These are phyloP conservation scores for Papilio polytes DNA, from an alignment of 1,140 invertebrate genomes.

Conservation along the genomic window DNA sequence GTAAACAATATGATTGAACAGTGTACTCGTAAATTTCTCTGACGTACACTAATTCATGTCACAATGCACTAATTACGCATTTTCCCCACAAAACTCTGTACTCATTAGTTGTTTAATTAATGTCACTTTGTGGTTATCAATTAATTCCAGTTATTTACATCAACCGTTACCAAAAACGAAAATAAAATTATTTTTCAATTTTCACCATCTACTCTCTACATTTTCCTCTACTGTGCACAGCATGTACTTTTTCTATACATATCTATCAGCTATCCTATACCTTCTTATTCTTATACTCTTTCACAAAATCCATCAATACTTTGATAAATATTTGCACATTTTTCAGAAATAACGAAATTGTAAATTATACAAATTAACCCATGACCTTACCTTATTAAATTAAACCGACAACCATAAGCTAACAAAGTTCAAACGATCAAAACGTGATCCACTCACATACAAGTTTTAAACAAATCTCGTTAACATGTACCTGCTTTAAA, in stretches of 20 bases:
- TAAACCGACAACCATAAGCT: slow-evolving; percentile 16
- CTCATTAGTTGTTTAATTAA: slow-evolving; percentile 17
- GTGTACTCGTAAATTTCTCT: neutral
- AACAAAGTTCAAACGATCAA: slow-evolving; percentile 22
- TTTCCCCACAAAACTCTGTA: slow-evolving; percentile 1
- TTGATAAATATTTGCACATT: neutral
- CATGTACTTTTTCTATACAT: neutral
- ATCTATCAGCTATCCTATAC: neutral
- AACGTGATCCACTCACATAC: slow-evolving; percentile 12
- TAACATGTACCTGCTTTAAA: slow-evolving; percentile 28
- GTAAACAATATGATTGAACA: no score
- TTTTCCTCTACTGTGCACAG: no score
- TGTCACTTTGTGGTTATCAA: neutral
- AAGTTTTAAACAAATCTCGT: slow-evolving; percentile 28
- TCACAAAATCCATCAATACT: neutral
- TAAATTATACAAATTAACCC: neutral
- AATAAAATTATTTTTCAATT: no score
- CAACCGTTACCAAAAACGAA: neutral
- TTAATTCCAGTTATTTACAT: neutral
- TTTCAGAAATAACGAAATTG: neutral
- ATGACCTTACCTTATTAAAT: slow-evolving; percentile 14
- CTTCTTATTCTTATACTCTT: neutral
- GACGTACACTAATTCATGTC: neutral
- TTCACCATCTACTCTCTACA: no score
- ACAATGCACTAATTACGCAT: slow-evolving; percentile 3